Evolutionary conservation across 2,888 invertebrate genomes (phyloP).

Genomic region (Ashinkailepas kermadecensis): DNA sequence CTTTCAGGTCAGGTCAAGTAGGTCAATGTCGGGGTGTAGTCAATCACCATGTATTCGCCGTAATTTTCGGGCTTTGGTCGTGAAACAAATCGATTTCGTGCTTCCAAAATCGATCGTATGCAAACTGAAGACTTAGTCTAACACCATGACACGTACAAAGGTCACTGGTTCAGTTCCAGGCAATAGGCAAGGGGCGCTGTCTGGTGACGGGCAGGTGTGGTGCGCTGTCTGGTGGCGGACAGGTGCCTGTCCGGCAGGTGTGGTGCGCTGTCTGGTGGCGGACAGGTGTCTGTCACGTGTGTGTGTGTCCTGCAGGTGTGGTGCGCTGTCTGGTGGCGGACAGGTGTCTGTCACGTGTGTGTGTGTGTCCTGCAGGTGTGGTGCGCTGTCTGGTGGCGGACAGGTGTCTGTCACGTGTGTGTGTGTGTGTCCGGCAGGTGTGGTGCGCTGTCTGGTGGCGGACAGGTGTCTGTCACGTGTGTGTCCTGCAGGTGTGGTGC

Average conservation of each 20-base stretch:
- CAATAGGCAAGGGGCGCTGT: no score
- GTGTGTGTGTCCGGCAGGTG: neutral
- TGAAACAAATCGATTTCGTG: no score
- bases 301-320: neutral
- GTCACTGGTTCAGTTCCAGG: no score
- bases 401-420: neutral
- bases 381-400: neutral
- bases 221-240: neutral
- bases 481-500: slow-evolving; percentile 36
- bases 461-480: neutral
- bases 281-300: neutral
- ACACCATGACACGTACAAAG: no score
- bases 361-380: neutral
- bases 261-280: neutral
- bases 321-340: neutral
- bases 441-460: neutral
- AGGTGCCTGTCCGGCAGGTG: neutral
- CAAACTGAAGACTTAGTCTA: no score
- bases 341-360: no score
- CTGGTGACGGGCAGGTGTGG: neutral
- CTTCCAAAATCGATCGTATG: no score
- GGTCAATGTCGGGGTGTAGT: no score
- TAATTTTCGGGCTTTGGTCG: no score
- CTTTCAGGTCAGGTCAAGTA: no score
- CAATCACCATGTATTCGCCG: no score